These are phyloP conservation scores for Whitmania pigra DNA, from an alignment of 1,140 invertebrate species.

Conservation along the genomic window DNA sequence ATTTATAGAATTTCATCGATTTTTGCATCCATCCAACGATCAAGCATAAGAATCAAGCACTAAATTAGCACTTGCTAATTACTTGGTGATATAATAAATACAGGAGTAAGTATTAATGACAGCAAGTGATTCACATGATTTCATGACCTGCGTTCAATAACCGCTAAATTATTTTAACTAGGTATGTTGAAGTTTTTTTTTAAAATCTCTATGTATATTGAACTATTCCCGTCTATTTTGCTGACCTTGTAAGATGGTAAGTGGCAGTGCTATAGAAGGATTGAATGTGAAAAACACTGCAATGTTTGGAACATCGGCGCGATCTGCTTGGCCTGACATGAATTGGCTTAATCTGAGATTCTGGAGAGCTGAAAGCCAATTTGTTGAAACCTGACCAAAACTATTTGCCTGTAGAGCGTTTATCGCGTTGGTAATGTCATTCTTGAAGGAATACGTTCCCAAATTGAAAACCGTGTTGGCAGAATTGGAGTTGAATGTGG, in stretches of 20 bases:
- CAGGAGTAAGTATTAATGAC: background rate
- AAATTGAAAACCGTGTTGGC: conserved; percentile 14
- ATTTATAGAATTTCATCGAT: too few relatives aligned
- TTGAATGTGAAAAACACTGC: conserved; percentile 28
- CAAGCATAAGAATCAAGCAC: too few relatives aligned
- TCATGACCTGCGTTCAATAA: background rate
- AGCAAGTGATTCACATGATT: background rate
- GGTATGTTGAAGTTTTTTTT: too few relatives aligned
- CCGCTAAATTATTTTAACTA: too few relatives aligned
- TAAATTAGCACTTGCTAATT: too few relatives aligned
- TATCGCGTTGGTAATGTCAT: conserved; percentile 10
- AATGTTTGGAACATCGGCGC: conserved; percentile 26
- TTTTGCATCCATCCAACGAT: too few relatives aligned
- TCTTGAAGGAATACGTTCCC: conserved; percentile 8
- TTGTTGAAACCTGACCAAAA: background rate
- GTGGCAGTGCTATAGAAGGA: background rate
- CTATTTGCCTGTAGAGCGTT: background rate
- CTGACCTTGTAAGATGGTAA: background rate
- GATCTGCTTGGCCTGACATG: conserved; percentile 20
- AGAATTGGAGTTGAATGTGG: conserved; percentile 16
- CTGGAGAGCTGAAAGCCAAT: conserved; percentile 1
- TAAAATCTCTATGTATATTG: too few relatives aligned
- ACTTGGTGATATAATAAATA: too few relatives aligned
- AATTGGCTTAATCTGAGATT: conserved; percentile 14
- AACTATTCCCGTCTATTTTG: background rate